Base-by-base conservation (phyloP, 2,113 vertebrate genomes). In the Ageneiosus marmoratus region DNA sequence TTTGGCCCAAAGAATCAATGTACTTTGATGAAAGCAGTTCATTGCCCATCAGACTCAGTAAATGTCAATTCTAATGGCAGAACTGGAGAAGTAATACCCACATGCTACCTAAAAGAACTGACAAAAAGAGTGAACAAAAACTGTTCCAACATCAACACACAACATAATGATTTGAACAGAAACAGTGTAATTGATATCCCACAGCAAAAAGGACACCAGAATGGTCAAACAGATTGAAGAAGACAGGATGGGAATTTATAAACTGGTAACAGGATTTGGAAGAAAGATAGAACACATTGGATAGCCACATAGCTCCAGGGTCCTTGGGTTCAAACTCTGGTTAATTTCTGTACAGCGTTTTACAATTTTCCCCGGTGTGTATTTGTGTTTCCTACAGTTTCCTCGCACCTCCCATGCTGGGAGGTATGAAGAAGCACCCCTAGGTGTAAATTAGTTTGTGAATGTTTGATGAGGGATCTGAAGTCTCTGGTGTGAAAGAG, bases 1-100 rank as follows among this genome's bases (percentile, higher is more conserved):
- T 82, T 24, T 51, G 24, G 37, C 44, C 51, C 11, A 7, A 32
- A 60, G 20, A 82, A 82, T 82, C 81, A 82, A 63, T 51, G 46
- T 34, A 20, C 27, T 51, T 46, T 80, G 32, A 70, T 74, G 32
- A 29, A 76, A 46, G 70, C 69, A 60, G 41, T 27, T 53, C 56
- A 50, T 29, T 76, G 70, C 5, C 48, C 5, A 65, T 82, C 56
- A 82, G 22, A 46, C 11, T 50, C 72, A 20, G 29, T 48, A 76
- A 72, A 76, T 76, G 81, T 62, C 81, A 76, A 65, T 65, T 51
- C n/a, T 2, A 37, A 73, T 1, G 12, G 72, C 12, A 65, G 48
- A 4, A 76, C 76, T 53, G 4, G 32, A 27, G 72, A 51, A 20
- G 32, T 24, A 60, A 70, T 41, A 24, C 34, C n/a, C 20, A 20